Percentiles rank a stretch among this genome's conserved stretches.
These are phyloP conservation scores for Drosophila teissieri DNA, from an alignment of 1,140 invertebrate species.

Conservation along the genomic window DNA sequence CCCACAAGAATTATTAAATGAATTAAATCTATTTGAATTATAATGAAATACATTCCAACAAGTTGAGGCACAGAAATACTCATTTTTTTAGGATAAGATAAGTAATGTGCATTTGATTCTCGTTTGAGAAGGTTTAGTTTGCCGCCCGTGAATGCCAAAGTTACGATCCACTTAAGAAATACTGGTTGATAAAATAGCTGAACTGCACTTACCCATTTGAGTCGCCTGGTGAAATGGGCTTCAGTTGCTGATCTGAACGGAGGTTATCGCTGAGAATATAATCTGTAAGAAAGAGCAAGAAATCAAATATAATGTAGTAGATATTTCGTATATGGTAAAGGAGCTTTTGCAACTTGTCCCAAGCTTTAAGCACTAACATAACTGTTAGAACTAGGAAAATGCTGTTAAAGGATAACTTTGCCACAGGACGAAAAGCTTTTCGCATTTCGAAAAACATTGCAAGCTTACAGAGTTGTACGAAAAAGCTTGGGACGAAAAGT, in stretches of 20 bases:
- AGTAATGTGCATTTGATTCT: too few species aligned
- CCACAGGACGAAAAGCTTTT: conserved; percentile 20
- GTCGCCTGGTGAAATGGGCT: conserved; percentile 73
- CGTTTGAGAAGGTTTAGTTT: too few species aligned
- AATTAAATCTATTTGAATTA: too few species aligned
- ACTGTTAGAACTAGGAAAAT: too few species aligned
- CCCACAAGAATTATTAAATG: neutral
- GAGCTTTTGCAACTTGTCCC: conserved; percentile 33
- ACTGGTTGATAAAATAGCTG: neutral
- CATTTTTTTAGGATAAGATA: too few species aligned
- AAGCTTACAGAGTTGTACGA: too few species aligned
- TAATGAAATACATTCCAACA: too few species aligned
- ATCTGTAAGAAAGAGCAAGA: conserved; percentile 54
- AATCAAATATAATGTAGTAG: neutral
- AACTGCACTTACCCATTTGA: conserved; percentile 73
- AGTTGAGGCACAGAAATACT: too few species aligned
- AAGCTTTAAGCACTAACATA: neutral
- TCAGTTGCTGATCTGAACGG: conserved; percentile 75
- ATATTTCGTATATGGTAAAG: neutral
- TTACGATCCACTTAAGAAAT: neutral
- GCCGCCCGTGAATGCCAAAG: conserved; percentile 12
- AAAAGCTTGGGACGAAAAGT: conserved; percentile 38
- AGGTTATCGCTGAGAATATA: conserved; percentile 79
- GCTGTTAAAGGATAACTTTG: neutral
- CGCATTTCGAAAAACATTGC: conserved; percentile 24